Base-by-base conservation (phyloP, 1,140 invertebrate genomes). In the Drosophila biarmipes region DNA sequence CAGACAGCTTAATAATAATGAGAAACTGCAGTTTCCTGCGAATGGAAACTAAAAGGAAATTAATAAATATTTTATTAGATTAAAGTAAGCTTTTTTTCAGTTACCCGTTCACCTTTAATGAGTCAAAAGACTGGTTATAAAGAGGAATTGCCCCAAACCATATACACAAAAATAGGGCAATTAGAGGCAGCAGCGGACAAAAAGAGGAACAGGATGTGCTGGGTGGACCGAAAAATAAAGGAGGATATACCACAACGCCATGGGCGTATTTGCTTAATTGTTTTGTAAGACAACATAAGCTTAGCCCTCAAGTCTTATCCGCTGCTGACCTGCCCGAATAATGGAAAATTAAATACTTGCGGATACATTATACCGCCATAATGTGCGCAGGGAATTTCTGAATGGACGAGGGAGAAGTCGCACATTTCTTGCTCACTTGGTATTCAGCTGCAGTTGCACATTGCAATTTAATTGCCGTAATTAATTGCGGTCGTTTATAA, bases 401-500 rank as follows among this genome's bases (percentile, higher is more conserved):
- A 42, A n/a, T 11, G 15, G 15, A 7, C 11, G 49, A 12, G 45
- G 10, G 3, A 2, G 12, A 17, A 49, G 46, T n/a, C 46, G 15
- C 21, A 43, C n/a, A 43, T n/a, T 29, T 31, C 14, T 19, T 21
- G 11, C 12, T 24, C 59, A 80, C 24, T 85, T 76, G 34, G 15
- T 31, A 78, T 82, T 79, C 78, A 49, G 35, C 34, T 66, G 40
- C 38, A 52, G 57, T 48, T 57, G 68, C 53, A 55, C 64, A 86
- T 76, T 85, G 71, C 75, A 55, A 76, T 82, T 89, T 79, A 89
- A 87, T 81, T 87, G 78, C 59, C 55, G 48, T 56, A 55, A 78
- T 87, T 81, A 81, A 73, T 57, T 46, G 45, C 57, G 49, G 51
- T 75, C 54, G 55, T 62, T 69, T 31, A 67, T 63, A 48, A 42